Conservation (phyloP, 1,140 invertebrate species). For the Hyphantria cunea region DNA sequence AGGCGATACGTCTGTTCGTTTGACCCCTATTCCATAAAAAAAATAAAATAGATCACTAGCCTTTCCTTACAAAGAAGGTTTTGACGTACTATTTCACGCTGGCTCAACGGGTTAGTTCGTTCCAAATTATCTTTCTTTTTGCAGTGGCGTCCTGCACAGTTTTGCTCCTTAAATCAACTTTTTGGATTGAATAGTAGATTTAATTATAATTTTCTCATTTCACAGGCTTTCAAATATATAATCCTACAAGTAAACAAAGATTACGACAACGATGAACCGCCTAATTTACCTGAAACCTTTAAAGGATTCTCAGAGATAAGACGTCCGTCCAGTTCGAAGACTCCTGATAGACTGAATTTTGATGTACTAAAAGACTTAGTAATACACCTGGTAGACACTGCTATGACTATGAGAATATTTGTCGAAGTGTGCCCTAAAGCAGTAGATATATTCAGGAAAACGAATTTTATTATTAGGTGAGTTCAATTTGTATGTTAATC, state of each 20-base stretch:
- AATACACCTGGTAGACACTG: slow-evolving; percentile 87
- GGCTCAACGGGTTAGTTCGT: no score
- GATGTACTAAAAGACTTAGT: slow-evolving; percentile 85
- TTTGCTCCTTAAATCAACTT: no score
- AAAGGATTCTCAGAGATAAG: slow-evolving; percentile 73
- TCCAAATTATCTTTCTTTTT: no score
- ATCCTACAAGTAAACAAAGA: slow-evolving; percentile 80
- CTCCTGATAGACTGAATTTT: slow-evolving; percentile 69
- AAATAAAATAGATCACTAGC: no score
- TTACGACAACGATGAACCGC: slow-evolving; percentile 74
- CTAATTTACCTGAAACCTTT: slow-evolving; percentile 77
- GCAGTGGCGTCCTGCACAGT: no score
- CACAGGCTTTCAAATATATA: slow-evolving; percentile 74
- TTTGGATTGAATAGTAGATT: no score
- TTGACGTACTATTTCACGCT: no score
- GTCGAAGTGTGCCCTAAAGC: slow-evolving; percentile 84
- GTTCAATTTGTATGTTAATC: slow-evolving; percentile 10
- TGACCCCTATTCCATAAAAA: no score
- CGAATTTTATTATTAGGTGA: slow-evolving; percentile 83
- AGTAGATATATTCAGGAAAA: slow-evolving; percentile 80
- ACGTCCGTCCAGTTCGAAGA: slow-evolving; percentile 51
- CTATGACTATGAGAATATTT: slow-evolving; percentile 85
- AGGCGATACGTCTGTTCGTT: no score
- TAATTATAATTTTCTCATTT: no score
- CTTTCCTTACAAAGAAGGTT: no score